Evolutionary conservation across 2,888 invertebrate species (phyloP), one percentile per base, ranked within the genome.

Genomic region (Caenorhabditis sp.): DNA sequence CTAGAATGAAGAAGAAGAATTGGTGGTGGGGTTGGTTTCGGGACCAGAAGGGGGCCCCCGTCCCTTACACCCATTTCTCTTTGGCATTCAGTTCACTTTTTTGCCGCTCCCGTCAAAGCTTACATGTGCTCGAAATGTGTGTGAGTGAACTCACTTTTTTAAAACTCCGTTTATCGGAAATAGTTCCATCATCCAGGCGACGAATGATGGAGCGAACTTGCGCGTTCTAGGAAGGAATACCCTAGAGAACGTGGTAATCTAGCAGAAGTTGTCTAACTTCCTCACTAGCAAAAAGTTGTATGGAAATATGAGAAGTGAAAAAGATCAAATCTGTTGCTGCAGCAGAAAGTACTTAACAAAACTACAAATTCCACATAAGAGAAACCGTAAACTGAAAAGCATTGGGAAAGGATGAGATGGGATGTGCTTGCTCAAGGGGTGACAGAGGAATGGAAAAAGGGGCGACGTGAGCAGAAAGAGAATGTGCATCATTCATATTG

Each of bases 1-100:
- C 76, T 76, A 76, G 76, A 76, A 76, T 76, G 76, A 76, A 67
- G 67, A 76, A 76, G 76, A 76, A 76, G 76, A 76, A 76, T 76
- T 68, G 76, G 74, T 47, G 47, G 32, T 32, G 9, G 32, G 9
- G 32, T 9, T 32, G 32, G 47, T 47, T 47, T 24, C 24, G 53
- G 53, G 47, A 47, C 47, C 47, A 47, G 47, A 47, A 47, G 47
- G 47, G 47, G 47, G 18, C 47, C 47, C 32, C 32, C 32, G 32
- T 9, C 32, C 47, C 18, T 47, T 47, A 47, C 47, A 47, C 47
- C 47, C 47, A 47, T 47, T 47, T 47, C 47, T 47, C 47, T 47
- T 47, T 47, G 47, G 47, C 47, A 47, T 47, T 47, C 47, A 18
- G 47, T 47, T 18, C 47, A 47, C 47, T 47, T 47, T 56, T 72